phyloP scores from a whole-genome alignment of 1,140 invertebrate species.

The Heliconius eleuchia region DNA sequence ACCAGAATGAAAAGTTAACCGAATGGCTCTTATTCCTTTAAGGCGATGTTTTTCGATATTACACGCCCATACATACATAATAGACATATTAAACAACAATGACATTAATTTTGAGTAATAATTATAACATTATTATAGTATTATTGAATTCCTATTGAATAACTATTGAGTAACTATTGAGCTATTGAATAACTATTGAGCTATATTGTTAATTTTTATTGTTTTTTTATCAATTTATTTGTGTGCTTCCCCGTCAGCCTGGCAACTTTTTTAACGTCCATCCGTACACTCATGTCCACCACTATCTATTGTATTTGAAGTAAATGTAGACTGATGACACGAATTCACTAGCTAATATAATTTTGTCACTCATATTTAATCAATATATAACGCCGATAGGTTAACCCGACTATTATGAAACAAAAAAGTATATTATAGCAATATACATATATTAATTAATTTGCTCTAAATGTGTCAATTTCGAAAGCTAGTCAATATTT shows the following conservation, averaged over 20 bases:
- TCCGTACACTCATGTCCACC: slow-evolving; percentile 66
- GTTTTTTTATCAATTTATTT: slow-evolving; percentile 26
- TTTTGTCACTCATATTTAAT: neutral
- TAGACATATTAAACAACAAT: too few relatives aligned
- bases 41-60: too few relatives aligned
- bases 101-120: neutral
- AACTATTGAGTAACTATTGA: too few relatives aligned
- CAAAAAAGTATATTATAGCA: neutral
- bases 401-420: neutral
- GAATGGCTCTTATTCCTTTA: too few relatives aligned
- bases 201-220: slow-evolving; percentile 28
- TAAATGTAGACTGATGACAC: slow-evolving; percentile 57
- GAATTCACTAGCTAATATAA: slow-evolving; percentile 5
- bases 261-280: slow-evolving; percentile 71
- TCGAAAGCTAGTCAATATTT: neutral
- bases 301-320: slow-evolving; percentile 57
- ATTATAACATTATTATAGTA: neutral
- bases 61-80: too few relatives aligned
- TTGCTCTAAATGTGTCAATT: neutral
- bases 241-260: slow-evolving; percentile 74
- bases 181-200: slow-evolving; percentile 37
- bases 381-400: slow-evolving; percentile 6
- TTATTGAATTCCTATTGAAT: slow-evolving; percentile 37
- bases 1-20: too few relatives aligned
- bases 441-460: neutral